Evolutionary conservation across 2,113 vertebrate genomes (phyloP), one percentile per base, ranked within the genome.

Genomic region (Bubalus kerabau): DNA sequence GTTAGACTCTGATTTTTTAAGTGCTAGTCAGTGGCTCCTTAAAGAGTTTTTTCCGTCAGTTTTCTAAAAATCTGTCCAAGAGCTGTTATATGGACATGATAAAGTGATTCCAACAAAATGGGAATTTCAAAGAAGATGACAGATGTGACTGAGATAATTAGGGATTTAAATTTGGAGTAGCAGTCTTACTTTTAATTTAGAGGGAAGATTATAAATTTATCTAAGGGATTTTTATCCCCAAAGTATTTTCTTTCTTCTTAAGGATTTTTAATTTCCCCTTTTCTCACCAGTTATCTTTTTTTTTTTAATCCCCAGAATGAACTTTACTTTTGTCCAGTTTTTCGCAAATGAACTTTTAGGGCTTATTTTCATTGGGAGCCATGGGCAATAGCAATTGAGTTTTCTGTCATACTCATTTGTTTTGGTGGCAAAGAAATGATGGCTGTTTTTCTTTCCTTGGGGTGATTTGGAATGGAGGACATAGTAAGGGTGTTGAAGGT

Each of bases 131-230:
- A 92, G 14, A 54, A 83, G 32, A 50, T 76, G 56, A 43, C 36
- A 92, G 14, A 57, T 95, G 40, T 6, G 26, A 71, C 23, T 84
- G 52, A 86, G 46, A 62, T 14, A 23, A 1, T 50, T 81, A 84
- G 13, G 78, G 87, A n/a, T 84, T 87, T 91, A 54, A 52, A 48
- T 91, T 78, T 21, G 32, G 86, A 91, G 23, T 30, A 26, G 87
- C n/a, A 95, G 36, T 26, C 30, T 32, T 93, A 32, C 85, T 90
- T 92, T 88, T 71, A 85, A 17, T 74, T 46, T 67, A 60, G 80
- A 92, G 59, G 21, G 46, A 26, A 84, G 32, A 80, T 52, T 97
- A 50, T 59, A 97, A 88, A 81, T 88, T 71, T 62, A 97, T 16
- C 3, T 50, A 81, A 74, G 24, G 32, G 6, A 48, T 59, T 74